Evolutionary conservation across 1,140 invertebrate genomes (phyloP), one percentile per base, ranked within the genome.

Genomic region (Plutomurus gul): DNA sequence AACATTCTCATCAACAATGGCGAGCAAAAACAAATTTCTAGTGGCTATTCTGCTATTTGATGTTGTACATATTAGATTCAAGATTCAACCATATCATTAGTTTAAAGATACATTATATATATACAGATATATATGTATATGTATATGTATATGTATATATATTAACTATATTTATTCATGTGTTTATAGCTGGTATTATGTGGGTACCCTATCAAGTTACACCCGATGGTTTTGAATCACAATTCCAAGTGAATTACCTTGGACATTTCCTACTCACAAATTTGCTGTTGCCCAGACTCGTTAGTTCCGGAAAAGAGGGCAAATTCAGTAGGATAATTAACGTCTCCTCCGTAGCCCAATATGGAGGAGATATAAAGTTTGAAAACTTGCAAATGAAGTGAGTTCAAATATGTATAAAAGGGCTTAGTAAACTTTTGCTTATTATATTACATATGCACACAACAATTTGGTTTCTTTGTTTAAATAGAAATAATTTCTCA

Each of bases 211-310:
- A 92, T 81, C 87, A 88, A 47, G 86, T 92, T 82, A 94, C 93
- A 0, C 88, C 90, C 84, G 94, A 96, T 85, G 93, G 93, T 1
- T 92, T 92, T 83, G 95, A 96, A 86, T 90, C 90, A 22, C 94
- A 96, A 84, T 92, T 95, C 86, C 90, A 90, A 43, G 91, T 93
- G 1, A 96, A 97, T 86, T 95, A 96, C 85, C 87, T 96, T 78
- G 92, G 93, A 11, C 96, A 97, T 85, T 97, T 96, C 87, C 88
- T 96, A 81, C 87, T 98, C 72, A 95, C 93, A 11, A 91, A 95
- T 84, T 86, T 95, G 78, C 87, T 97, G n/a, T 85, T 96, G 84
- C 92, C 94, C 40, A 86, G 90, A 78, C 84, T 96, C 56, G 30
- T 33, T 4, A 73, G 33, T 46, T 73, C 75, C 13, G 72, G 72